These are phyloP conservation scores for Synanthedon vespiformis DNA, from an alignment of 2,888 invertebrate species.

Conservation along the genomic window DNA sequence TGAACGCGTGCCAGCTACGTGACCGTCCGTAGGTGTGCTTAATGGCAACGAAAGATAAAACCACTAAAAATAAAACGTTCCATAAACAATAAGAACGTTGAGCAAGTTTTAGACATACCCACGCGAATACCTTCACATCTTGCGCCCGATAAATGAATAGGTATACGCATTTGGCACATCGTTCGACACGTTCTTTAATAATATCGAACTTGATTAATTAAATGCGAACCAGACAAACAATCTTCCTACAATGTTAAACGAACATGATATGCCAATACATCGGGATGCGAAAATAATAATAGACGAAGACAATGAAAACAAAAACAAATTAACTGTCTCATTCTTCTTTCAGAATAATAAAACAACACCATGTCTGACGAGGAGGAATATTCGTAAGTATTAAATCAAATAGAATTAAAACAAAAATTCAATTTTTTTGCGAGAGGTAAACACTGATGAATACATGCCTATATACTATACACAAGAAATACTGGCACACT, in stretches of 20 bases:
- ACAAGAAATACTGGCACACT: neutral
- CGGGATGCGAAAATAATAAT: neutral
- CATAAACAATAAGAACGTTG: constrained; percentile 61
- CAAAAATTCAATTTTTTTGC: no score
- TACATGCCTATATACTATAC: no score
- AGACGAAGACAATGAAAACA: neutral
- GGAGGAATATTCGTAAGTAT: constrained; percentile 95
- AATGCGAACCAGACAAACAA: neutral
- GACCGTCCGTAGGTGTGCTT: constrained; percentile 54
- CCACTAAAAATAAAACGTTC: constrained; percentile 54
- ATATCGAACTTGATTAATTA: constrained; percentile 1
- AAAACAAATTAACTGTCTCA: neutral
- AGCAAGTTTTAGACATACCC: constrained; percentile 25
- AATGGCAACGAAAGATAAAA: constrained; percentile 61
- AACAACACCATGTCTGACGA: constrained; percentile 91
- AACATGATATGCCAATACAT: neutral
- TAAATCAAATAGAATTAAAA: constrained; percentile 20
- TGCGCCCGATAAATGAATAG: constrained; percentile 5
- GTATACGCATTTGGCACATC: constrained; percentile 5
- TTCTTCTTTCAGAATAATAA: constrained; percentile 57
- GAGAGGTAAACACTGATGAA: no score
- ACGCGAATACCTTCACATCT: constrained; percentile 24
- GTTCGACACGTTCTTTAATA: constrained; percentile 1
- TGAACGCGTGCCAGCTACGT: constrained; percentile 50
- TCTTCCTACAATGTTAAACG: neutral